Percentiles rank a stretch among this genome's conserved stretches.
Evolutionary conservation across 2,888 invertebrate genomes (phyloP).

Genomic region (Amphiduros pacificus): DNA sequence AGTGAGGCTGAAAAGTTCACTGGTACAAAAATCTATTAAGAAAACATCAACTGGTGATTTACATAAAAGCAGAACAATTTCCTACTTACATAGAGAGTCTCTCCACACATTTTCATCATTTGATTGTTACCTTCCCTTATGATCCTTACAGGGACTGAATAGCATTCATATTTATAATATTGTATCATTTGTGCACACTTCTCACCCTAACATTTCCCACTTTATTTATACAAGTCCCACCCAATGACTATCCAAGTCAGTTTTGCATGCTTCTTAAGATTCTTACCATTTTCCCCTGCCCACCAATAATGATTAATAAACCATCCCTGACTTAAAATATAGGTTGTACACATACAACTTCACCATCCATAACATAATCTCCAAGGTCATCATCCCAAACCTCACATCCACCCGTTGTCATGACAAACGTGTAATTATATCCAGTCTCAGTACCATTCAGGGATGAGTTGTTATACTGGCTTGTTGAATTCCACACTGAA

Average conservation of each 20-base stretch:
- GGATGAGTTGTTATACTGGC: no score
- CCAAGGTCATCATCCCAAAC: constrained; percentile 6
- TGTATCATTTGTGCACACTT: not conserved
- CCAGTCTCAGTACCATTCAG: not conserved
- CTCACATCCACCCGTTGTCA: constrained; percentile 3
- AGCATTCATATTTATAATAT: not conserved
- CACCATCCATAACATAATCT: constrained; percentile 7
- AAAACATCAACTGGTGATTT: not conserved
- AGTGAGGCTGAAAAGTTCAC: no score
- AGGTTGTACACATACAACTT: not conserved
- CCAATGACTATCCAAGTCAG: no score
- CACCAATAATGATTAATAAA: not conserved
- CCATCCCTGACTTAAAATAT: not conserved
- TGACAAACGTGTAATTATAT: constrained; percentile 4
- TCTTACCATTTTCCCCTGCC: not conserved
- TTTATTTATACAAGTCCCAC: no score
- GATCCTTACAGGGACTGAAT: not conserved
- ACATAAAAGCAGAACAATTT: not conserved
- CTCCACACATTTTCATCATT: constrained; percentile 31
- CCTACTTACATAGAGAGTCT: constrained; percentile 29
- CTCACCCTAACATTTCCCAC: no score
- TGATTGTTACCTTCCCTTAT: constrained; percentile 32
- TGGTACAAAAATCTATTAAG: no score
- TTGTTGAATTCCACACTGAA: constrained; percentile 4
- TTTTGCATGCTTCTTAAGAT: no score